Evolutionary conservation across 2,113 vertebrate species (phyloP).

Genomic region (Rhinopomastus cyanomelas): DNA sequence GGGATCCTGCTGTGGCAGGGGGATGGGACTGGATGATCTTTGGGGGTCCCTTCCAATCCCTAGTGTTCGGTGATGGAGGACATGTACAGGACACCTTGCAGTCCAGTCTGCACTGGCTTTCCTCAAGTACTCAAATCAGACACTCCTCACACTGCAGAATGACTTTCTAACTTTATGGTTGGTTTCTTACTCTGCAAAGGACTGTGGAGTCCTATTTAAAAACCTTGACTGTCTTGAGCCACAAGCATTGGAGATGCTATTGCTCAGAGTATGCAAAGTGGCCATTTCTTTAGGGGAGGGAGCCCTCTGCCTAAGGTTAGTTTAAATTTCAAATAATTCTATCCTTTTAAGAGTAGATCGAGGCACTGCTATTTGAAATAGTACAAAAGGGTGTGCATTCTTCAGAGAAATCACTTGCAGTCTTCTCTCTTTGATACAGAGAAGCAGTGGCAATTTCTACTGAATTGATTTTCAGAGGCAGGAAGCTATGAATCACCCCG

Average conservation of each 20-base stretch:
- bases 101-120: background rate
- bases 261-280: background rate
- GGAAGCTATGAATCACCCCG: background rate
- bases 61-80: background rate
- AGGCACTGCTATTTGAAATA: background rate
- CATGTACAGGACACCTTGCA: background rate
- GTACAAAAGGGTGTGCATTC: background rate
- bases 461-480: background rate
- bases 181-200: background rate
- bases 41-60: no score
- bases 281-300: background rate
- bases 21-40: no score
- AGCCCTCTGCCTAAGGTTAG: background rate
- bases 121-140: background rate
- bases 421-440: background rate
- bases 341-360: background rate
- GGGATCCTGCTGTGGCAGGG: no score
- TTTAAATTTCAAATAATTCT: background rate
- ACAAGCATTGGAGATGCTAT: background rate
- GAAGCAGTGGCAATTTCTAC: background rate
- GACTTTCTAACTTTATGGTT: background rate
- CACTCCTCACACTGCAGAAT: background rate
- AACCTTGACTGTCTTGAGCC: background rate
- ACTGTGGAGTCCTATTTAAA: background rate
- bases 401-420: background rate